Evolutionary conservation across 2,113 vertebrate genomes (phyloP), one percentile per base, ranked within the genome.

Genomic region (Hoplias malabaricus): DNA sequence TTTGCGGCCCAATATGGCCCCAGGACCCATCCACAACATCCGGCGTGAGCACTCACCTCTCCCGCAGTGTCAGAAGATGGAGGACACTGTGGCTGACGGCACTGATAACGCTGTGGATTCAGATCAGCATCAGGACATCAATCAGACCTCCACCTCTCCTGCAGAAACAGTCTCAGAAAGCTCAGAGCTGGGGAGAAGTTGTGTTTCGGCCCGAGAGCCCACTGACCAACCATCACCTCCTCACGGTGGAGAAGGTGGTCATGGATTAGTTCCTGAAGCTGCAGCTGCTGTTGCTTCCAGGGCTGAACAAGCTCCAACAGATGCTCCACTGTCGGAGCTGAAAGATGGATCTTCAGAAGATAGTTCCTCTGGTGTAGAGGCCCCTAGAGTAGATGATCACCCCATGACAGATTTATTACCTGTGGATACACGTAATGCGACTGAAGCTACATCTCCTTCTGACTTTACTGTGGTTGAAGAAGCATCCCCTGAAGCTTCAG

Each of bases 1-100:
- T 34, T 27, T 77, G 1, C 38, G n/a, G 65, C 69, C 61, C 63
- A 73, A 73, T 40, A 79, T 79, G 62, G 61, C 62, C 7, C 77
- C 69, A 34, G 77, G 62, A 79, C 77, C 77, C 3, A 33, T 67
- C 2, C 59, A 73, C 48, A 65, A 73, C 5, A 50, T 57, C 66
- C 57, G 19, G 16, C 67, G 14, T 14, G 68, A 70, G 42, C 59
- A 48, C 0, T 48, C 75, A 13, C 62, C 75, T 5, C 50, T 69
- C 59, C 12, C 65, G 9, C 65, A 77, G 21, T 69, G 50, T 23
- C 29, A 23, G 14, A 59, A 4, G 46, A 5, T 9, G 14, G 75
- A 59, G 46, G 65, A 53, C 14, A 27, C 53, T 43, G 27, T 21
- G 21, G 50, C 33, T 36, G 75, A 77, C 1, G 6, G 34, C 1